These are phyloP conservation scores for Drosophila biarmipes DNA, from an alignment of 1,140 invertebrate genomes.

Conservation along the genomic window DNA sequence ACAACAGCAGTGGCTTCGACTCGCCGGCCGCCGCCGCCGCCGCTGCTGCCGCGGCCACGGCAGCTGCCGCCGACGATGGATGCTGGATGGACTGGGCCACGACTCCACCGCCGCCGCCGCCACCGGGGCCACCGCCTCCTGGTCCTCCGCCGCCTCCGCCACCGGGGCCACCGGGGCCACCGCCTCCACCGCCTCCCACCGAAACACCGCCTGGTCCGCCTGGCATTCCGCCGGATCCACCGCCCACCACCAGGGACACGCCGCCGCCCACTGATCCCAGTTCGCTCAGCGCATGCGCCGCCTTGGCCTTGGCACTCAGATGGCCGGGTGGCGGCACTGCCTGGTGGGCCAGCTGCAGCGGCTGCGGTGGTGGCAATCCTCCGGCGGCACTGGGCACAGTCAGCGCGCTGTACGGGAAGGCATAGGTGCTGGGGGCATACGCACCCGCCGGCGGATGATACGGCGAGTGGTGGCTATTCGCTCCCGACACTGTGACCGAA, in stretches of 20 bases:
- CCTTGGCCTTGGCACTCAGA: constrained; percentile 77
- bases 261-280: constrained; percentile 40
- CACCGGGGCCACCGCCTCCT: constrained; percentile 2
- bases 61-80: constrained; percentile 61
- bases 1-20: constrained; percentile 92
- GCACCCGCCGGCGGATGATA: constrained; percentile 70
- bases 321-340: constrained; percentile 56
- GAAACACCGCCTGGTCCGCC: constrained; percentile 50
- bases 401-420: constrained; percentile 88
- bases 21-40: constrained; percentile 85
- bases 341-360: constrained; percentile 57
- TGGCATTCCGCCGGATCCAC: constrained; percentile 58
- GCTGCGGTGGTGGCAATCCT: constrained; percentile 49
- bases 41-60: constrained; percentile 46
- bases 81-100: constrained; percentile 21
- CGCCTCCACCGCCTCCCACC: constrained; percentile 8
- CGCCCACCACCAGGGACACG: constrained; percentile 38
- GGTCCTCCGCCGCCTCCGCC: constrained; percentile 8
- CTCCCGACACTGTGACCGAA: constrained; percentile 48
- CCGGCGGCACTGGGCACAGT: constrained; percentile 85
- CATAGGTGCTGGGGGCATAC: constrained; percentile 85
- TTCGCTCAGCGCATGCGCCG: constrained; percentile 56
- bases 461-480: constrained; percentile 62
- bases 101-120: constrained; percentile 40
- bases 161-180: background rate